Base-by-base conservation (phyloP, 2,888 invertebrate genomes). In the Stenurella melanura region DNA sequence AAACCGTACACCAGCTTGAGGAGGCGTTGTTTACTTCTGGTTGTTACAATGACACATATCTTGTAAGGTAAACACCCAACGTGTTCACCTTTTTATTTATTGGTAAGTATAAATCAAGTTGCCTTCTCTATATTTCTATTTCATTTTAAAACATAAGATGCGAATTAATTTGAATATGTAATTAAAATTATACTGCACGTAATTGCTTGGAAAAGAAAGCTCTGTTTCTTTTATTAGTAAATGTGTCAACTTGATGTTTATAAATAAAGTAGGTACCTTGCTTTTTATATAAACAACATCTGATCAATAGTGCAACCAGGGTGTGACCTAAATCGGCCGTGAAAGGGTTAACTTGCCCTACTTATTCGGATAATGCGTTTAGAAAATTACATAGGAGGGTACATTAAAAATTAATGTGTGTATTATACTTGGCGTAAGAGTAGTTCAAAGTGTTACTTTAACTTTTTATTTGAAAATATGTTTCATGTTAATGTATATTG, bases 291-390 rank as follows among this genome's bases (percentile, higher is more conserved):
- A 70, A 66, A 68, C 54, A 26, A 60, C 70, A 66, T 78, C 60
- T 77, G 73, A 79, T 81, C 81, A 63, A 81, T 81, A 81, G 78
- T 75, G 77, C 75, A 64, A 70, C 64, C 67, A 73, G 81, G 81
- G 81, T 81, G 81, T 81, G 81, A 81, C 81, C 81, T 81, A 81
- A 58, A 78, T 80, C 76, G 38, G 56, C 11, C 15, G 54, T 26
- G 15, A 19, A 72, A 63, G 63, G 72, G 72, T 63, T 54, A 30
- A 64, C 63, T 34, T 56, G 64, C 15, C 54, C 63, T 63, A 64
- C n/a, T 64, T 72, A 56, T 5, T 26, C 7, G 9, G 17, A 15
- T 50, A 30, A 9, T 30, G 56, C 26, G 56, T 26, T 58, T 58
- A 58, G 58, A 58, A 21, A 58, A 58, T 19, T 58, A 58, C 58